These are phyloP conservation scores for Idaea dimidiata DNA, from an alignment of 2,888 invertebrate species.

Conservation along the genomic window DNA sequence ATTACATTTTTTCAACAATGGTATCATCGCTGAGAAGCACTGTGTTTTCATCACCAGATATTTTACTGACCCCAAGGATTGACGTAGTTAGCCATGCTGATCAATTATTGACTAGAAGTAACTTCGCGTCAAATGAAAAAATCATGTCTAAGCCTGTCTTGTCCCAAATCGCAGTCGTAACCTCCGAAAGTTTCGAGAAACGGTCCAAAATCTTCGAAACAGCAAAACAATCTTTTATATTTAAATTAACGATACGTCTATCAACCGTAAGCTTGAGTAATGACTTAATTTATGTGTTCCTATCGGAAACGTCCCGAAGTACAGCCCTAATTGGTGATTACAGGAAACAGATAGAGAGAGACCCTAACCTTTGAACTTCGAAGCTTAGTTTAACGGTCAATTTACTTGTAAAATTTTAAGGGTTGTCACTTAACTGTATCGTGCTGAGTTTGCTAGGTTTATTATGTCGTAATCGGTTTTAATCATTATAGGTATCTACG, in stretches of 20 bases:
- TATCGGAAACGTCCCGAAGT: slow-evolving; percentile 45
- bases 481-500: not conserved
- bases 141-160: no score
- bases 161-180: no score
- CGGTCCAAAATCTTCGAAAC: not conserved
- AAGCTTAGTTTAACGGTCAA: slow-evolving; percentile 27
- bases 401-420: slow-evolving; percentile 29
- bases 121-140: no score
- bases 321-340: slow-evolving; percentile 41
- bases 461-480: not conserved
- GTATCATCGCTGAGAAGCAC: no score
- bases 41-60: no score
- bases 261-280: slow-evolving; percentile 23
- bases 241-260: slow-evolving; percentile 1
- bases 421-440: slow-evolving; percentile 21
- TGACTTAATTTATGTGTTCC: slow-evolving; percentile 40
- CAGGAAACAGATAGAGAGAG: slow-evolving; percentile 43
- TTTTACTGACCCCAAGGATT: no score
- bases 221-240: not conserved
- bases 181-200: no score
- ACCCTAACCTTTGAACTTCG: slow-evolving; percentile 45
- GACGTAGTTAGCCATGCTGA: no score
- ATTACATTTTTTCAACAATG: no score
- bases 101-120: no score
- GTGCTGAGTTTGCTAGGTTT: not conserved